Base-by-base conservation (phyloP, 2,113 vertebrate species). In the Melanerpes aurifrons region DNA sequence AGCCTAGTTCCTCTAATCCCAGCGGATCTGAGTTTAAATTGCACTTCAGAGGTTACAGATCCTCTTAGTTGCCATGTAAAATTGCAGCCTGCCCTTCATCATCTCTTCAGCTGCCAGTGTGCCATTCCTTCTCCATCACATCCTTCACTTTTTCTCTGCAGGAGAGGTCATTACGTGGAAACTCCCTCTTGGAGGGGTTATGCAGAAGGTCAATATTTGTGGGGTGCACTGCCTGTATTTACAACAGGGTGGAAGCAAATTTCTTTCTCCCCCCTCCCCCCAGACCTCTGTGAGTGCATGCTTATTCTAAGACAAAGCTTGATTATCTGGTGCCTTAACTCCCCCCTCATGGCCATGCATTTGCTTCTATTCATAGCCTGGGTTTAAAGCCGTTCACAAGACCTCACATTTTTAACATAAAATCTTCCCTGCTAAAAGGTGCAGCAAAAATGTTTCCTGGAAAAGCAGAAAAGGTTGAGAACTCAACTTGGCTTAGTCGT, bases 11-110 rank as follows among this genome's bases (percentile, higher is more conserved):
- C 76, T 75, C 59, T 93, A 92, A 86, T 80, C 90, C 84, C 75
- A 28, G 32, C 40, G 86, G 95, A 81, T 92, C 79, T 67, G 80
- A 92, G 94, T 96, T 97, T 83, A 93, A 78, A 94, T 92, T 89
- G 75, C 69, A 57, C 88, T 93, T 95, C 83, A 50, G 72, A 90
- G 75, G 58, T 74, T 78, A 58, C 82, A 63, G 70, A 71, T 96
- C 67, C 74, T 93, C 91, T 89, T 83, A 54, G 84, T 78, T 93
- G 75, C 87, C 77, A 75, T 61, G 76, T 83, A 77, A 92, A 82
- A 88, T 72, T 84, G 84, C 58, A 87, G 37, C 14, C 80, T 40
- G 83, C 32, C 82, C 90, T 96, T 92, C 35, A 26, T 85, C 70
- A 66, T 81, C 53, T 78, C 84, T 81, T 29, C 61, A 54, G 64